A percentile compares a stretch with the other conserved stretches of the same genome.
These are phyloP conservation scores for Barypeithes pellucidus DNA, from an alignment of 2,888 invertebrate species.

Conservation along the genomic window DNA sequence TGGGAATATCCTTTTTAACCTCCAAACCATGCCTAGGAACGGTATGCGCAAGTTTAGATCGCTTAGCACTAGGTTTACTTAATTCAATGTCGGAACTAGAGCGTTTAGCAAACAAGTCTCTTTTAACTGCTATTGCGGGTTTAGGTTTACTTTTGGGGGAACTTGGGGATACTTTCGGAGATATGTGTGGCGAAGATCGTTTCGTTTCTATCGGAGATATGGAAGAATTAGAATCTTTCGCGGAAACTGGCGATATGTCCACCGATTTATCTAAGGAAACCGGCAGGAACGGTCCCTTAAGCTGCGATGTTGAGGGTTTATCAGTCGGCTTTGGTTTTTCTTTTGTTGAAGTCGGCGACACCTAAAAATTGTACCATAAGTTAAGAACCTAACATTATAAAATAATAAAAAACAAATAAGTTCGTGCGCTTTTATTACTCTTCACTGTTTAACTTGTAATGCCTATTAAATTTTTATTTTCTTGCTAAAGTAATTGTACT, in stretches of 20 bases:
- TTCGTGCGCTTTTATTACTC: no score
- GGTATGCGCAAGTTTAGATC: neutral
- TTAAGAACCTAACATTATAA: neutral
- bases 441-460: no score
- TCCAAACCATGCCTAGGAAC: no score
- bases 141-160: conserved; percentile 4
- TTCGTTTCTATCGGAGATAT: conserved; percentile 5
- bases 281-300: neutral
- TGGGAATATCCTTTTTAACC: neutral
- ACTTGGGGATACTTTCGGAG: neutral
- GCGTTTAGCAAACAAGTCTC: conserved; percentile 10
- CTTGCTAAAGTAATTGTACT: no score
- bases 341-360: conserved; percentile 28
- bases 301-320: conserved; percentile 8
- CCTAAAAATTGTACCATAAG: conserved; percentile 21
- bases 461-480: no score
- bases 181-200: neutral
- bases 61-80: conserved; percentile 7
- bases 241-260: conserved; percentile 45
- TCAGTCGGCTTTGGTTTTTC: conserved; percentile 34
- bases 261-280: conserved; percentile 37
- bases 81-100: conserved; percentile 12
- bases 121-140: conserved; percentile 16
- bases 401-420: no score
- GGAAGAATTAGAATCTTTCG: conserved; percentile 3